Percentiles rank a stretch among this genome's conserved stretches.
phyloP scores from a whole-genome alignment of 2,888 invertebrate species.

The Tinea trinotella region DNA sequence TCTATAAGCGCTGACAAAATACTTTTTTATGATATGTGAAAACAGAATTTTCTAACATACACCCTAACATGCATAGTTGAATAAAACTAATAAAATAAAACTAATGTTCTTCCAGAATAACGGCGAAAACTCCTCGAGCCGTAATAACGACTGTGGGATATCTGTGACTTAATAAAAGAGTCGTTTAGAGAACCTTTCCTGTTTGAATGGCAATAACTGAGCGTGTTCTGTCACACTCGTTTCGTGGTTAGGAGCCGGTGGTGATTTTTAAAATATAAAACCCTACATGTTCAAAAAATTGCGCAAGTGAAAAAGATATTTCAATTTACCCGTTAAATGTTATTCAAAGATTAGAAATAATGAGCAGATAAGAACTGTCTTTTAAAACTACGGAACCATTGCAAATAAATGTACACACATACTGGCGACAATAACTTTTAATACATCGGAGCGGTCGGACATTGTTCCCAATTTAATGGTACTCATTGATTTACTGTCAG shows the following conservation, averaged over 20 bases:
- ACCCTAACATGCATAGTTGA: too few species aligned
- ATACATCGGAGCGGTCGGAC: not conserved
- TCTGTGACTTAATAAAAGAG: constrained; percentile 48
- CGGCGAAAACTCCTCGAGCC: not conserved
- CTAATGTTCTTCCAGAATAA: too few species aligned
- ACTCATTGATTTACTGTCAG: constrained; percentile 18
- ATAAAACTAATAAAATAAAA: too few species aligned
- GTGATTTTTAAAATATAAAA: not conserved
- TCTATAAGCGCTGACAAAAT: too few species aligned
- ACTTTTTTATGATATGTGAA: too few species aligned
- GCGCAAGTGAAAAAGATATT: too few species aligned
- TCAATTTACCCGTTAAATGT: too few species aligned
- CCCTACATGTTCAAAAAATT: too few species aligned
- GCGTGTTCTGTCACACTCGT: constrained; percentile 12
- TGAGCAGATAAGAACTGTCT: too few species aligned
- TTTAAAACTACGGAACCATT: not conserved
- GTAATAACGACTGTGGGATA: constrained; percentile 35
- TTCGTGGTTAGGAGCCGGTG: not conserved
- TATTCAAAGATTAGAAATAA: too few species aligned
- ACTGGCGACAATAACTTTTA: not conserved
- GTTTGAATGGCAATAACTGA: constrained; percentile 7
- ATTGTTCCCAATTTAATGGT: not conserved
- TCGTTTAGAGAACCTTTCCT: constrained; percentile 6
- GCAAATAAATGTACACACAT: not conserved
- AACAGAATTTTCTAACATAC: too few species aligned